These are phyloP conservation scores for Acanthochromis polyacanthus DNA, from an alignment of 2,113 vertebrate genomes.

Conservation along the genomic window DNA sequence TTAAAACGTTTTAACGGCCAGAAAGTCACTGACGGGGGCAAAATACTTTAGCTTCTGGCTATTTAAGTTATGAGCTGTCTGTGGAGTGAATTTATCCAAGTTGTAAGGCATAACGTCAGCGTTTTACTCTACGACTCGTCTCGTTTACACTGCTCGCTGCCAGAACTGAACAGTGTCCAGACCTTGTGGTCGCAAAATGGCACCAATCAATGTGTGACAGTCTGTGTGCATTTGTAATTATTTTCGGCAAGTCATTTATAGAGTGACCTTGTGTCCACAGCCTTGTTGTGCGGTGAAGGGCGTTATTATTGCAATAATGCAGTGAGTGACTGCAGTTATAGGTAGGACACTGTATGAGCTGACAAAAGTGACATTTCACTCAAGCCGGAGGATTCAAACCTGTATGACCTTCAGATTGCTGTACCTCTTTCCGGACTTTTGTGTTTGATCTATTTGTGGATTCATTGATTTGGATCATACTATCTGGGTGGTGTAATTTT, in stretches of 20 bases:
- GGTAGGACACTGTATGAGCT: background rate
- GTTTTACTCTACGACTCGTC: conserved; percentile 21
- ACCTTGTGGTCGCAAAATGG: conserved; percentile 62
- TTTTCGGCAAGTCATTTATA: conserved; percentile 28
- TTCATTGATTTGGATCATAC: background rate
- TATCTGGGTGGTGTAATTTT: background rate
- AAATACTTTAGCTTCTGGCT: conserved; percentile 10
- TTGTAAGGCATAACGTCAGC: conserved; percentile 50
- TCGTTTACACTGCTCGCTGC: conserved; percentile 21
- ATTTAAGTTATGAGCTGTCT: background rate
- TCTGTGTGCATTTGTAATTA: conserved; percentile 16
- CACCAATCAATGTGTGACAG: conserved; percentile 49
- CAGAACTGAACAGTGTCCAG: conserved; percentile 32
- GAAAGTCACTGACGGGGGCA: background rate
- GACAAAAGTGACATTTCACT: conserved; percentile 25
- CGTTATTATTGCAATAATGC: conserved; percentile 17
- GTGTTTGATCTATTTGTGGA: background rate
- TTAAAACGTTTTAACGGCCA: background rate
- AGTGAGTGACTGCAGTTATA: conserved; percentile 1
- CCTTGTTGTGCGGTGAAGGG: conserved; percentile 29
- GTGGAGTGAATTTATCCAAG: conserved; percentile 24
- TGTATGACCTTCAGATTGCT: conserved; percentile 34
- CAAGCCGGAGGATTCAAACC: conserved; percentile 10
- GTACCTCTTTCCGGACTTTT: conserved; percentile 17
- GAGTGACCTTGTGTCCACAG: conserved; percentile 56